Evolutionary conservation across 92 coral and sea anemone genomes (phyloP), one percentile per base, ranked within the genome.

Genomic region (Ricordea florida): DNA sequence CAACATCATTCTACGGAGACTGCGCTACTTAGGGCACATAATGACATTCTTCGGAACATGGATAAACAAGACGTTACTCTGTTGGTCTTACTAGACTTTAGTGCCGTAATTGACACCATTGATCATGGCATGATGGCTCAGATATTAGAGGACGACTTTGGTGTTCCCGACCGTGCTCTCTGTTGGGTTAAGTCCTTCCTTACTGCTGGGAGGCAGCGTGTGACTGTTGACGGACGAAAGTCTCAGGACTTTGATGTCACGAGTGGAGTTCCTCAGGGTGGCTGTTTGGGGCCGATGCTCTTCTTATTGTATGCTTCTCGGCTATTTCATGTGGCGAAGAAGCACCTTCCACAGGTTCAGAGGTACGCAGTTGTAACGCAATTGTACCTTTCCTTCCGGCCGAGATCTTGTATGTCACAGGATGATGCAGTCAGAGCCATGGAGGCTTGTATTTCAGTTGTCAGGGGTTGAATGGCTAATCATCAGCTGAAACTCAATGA

Each of bases 41-140:
- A 23, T 68, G 84, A 63, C 34, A 65, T n/a, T n/a, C n/a, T 78
- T 28, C 8, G 27, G 18, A 65, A 44, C 51, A 44, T 41, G 72
- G 51, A 78, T 20, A 66, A 45, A 35, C 84, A 76, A 57, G 84
- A 42, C n/a, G 74, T 78, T 45, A 66, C 76, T 33, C 59, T 76
- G 15, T 63, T 76, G 20, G 63, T 76, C 35, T 38, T 65, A 40
- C 35, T 77, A 5, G 72, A 43, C 58, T 42, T 34, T 43, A 22
- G 53, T 47, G 18, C 53, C 10, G 53, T 13, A 27, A 18, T 47
- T 27, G 17, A 47, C 53, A 35, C 42, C 5, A 28, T 4, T 16
- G 17, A 16, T 29, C 67, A 24, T 60, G 23, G 35, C 23, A 41
- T 45, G 43, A 60, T 34, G 20, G 48, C 45, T n/a, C 24, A 33